Base-by-base conservation (phyloP, 2,888 invertebrate genomes). In the Amaurobius ferox region DNA sequence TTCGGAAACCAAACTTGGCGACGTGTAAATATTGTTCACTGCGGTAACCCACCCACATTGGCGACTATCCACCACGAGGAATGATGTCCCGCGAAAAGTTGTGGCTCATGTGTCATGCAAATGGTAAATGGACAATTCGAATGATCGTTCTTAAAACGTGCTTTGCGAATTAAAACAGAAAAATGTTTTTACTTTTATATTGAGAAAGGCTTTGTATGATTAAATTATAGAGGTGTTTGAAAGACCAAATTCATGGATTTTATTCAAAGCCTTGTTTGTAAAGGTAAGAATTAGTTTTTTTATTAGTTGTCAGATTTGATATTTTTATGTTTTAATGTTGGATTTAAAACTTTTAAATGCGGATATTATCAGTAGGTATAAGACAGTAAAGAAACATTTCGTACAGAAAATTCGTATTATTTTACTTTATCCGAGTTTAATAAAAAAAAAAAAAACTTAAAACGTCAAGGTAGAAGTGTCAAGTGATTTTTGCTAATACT, bases 51-150 rank as follows among this genome's bases (percentile, higher is more conserved):
- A 23, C 3, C 23, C 55, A 55, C 23, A 55, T 55, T 55, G 55
- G 55, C 55, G 55, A 55, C 23, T 3, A 11, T 11, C 5, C 23
- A 23, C 67, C 80, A 81, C 76, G 81, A 83, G 81, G 81, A 80
- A 72, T 28, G 55, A 55, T 55, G 74, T 19, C 39, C 26, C 32
- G 68, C n/a, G 28, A 61, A 35, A 74, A 81, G 70, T 74, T 74
- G 28, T 67, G 55, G 32, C 13, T 29, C 44, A 29, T 28, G 3
- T 23, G 64, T 13, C 40, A n/a, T 39, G 30, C 23, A 39, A 73
- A 71, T 64, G 30, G 61, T 55, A 32, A 66, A 62, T 2, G n/a
- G 44, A 64, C 40, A 44, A 62, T 35, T 67, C 55, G 1, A 6
- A 35, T 26, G 71, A 71, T n/a, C 19, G 26, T 55, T 39, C 19